Conservation (phyloP, 2,113 vertebrate genomes). For the Murina feae region DNA sequence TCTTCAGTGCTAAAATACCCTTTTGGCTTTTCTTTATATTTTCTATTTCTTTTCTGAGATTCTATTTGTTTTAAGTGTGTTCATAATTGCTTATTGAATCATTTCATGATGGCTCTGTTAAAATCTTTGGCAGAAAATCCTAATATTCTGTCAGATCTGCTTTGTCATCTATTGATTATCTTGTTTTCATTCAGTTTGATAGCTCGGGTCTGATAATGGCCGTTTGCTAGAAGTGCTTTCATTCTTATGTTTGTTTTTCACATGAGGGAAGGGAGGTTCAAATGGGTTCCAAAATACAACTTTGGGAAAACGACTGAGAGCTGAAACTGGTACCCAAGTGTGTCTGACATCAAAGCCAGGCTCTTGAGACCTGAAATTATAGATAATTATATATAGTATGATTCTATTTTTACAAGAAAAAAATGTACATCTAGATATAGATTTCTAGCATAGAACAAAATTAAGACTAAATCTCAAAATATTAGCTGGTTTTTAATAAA, state of each 20-base stretch:
- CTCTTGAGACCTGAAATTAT: neutral
- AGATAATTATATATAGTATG: neutral
- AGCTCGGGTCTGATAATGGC: neutral
- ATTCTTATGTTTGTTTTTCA: neutral
- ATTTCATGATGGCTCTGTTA: constrained; percentile 3
- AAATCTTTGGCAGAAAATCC: constrained; percentile 10
- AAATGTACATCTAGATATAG: neutral
- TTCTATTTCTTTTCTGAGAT: constrained; percentile 19
- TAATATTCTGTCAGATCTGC: neutral
- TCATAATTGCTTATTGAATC: constrained; percentile 8
- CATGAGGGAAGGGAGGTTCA: neutral
- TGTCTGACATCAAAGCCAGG: constrained; percentile 2
- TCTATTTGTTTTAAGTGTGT: neutral
- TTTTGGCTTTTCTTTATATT: neutral
- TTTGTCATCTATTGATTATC: neutral
- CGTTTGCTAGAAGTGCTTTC: neutral
- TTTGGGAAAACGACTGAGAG: neutral
- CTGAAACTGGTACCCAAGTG: neutral
- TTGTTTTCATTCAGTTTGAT: neutral
- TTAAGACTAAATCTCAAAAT: constrained; percentile 15
- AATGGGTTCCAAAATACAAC: neutral
- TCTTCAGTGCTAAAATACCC: constrained; percentile 6
- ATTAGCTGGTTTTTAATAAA: constrained; percentile 28
- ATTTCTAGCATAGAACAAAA: neutral
- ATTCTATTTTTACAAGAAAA: constrained; percentile 25